phyloP scores from a whole-genome alignment of 1,140 invertebrate species.

The Drosophila ohnishii region DNA sequence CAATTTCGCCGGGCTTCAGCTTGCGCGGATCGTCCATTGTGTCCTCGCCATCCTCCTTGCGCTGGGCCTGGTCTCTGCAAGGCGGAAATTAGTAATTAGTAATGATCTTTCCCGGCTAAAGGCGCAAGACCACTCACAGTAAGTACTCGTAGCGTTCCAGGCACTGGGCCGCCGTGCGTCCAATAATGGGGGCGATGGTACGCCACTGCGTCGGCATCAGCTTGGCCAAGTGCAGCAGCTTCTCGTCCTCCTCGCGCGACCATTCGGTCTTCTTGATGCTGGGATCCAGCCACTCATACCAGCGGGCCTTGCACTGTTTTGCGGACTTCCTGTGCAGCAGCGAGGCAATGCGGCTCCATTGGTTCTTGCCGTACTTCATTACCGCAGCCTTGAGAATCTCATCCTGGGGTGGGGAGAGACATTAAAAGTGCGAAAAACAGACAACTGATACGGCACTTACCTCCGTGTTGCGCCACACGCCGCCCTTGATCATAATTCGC shows the following conservation, averaged over 20 bases:
- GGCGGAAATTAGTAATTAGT: no score
- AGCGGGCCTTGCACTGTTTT: slow-evolving; percentile 99
- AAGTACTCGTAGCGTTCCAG: slow-evolving; percentile 98
- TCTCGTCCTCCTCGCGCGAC: slow-evolving; percentile 99
- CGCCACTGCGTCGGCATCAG: slow-evolving; percentile 99
- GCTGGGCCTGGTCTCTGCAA: slow-evolving; percentile 95
- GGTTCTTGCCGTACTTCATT: slow-evolving; percentile 99
- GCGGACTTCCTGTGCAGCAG: slow-evolving; percentile 99
- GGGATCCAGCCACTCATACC: slow-evolving; percentile 99
- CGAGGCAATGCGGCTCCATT: slow-evolving; percentile 99
- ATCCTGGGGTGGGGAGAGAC: slow-evolving; percentile 89
- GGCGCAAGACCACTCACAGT: slow-evolving; percentile 86
- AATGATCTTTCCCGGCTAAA: not conserved
- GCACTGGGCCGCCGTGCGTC: slow-evolving; percentile 98
- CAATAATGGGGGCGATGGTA: slow-evolving; percentile 99
- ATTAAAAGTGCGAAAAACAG: not conserved
- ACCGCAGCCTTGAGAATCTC: slow-evolving; percentile 99
- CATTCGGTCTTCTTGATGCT: slow-evolving; percentile 99
- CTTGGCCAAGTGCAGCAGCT: slow-evolving; percentile 98
- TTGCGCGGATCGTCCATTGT: slow-evolving; percentile 97
- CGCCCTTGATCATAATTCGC: slow-evolving; percentile 99
- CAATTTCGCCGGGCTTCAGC: slow-evolving; percentile 99
- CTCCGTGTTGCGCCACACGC: slow-evolving; percentile 99
- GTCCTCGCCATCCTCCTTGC: slow-evolving; percentile 97
- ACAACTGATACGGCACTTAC: slow-evolving; percentile 85